phyloP scores from a whole-genome alignment of 2,797 vertebrate species.

The Cyprinella venusta region DNA sequence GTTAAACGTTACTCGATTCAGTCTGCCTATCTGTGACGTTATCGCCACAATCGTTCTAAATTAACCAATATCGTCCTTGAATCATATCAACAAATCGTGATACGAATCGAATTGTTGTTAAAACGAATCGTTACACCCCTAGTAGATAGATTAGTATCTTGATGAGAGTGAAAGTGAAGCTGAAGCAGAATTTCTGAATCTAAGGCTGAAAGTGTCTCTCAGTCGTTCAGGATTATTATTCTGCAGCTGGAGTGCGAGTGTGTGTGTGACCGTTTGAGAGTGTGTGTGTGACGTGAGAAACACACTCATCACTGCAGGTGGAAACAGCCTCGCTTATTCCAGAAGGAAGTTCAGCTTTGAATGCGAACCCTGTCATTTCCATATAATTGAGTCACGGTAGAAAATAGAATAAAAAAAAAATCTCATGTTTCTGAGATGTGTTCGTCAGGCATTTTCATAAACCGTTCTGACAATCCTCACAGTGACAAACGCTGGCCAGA shows the following conservation, averaged over 20 bases:
- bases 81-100: no score
- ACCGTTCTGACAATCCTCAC: not conserved
- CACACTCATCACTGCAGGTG: conserved; percentile 53
- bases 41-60: no score
- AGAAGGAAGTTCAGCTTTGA: conserved; percentile 36
- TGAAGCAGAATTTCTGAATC: no score
- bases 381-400: conserved; percentile 54
- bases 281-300: conserved; percentile 13
- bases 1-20: no score
- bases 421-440: conserved; percentile 27
- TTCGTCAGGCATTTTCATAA: conserved; percentile 31
- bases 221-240: conserved; percentile 39
- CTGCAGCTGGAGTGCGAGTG: conserved; percentile 26
- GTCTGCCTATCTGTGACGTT: no score
- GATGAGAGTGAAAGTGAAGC: no score
- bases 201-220: no score
- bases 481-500: conserved; percentile 23
- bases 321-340: conserved; percentile 49
- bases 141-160: no score
- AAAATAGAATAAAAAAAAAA: conserved; percentile 39
- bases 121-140: no score
- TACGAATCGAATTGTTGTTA: no score
- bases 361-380: conserved; percentile 47
- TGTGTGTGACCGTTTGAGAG: no score
- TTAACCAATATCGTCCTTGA: no score